A percentile compares a stretch with the other conserved stretches of the same genome.
Conservation (phyloP, 1,140 invertebrate species). For the Aphelenchoides fujianensis region DNA sequence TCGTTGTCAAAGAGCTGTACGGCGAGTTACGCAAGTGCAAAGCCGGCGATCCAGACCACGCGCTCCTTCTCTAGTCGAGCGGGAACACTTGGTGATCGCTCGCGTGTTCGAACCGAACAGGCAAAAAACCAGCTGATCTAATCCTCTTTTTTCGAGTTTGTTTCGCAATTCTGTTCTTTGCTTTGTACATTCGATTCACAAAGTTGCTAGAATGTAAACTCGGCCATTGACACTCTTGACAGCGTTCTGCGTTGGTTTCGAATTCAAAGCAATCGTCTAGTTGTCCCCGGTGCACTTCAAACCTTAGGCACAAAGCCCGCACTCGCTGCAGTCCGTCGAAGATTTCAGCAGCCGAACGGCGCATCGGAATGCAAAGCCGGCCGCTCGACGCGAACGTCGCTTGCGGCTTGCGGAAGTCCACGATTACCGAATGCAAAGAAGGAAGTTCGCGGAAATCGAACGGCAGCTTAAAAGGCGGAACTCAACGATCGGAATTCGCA, state of each 20-base stretch:
- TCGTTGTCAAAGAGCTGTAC: slow-evolving; percentile 14
- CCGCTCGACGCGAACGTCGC: too few species aligned
- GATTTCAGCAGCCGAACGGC: too few species aligned
- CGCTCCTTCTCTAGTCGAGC: background rate
- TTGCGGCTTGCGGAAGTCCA: background rate
- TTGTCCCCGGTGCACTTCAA: too few species aligned
- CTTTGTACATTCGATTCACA: background rate
- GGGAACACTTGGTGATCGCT: background rate
- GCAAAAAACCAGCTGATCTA: background rate
- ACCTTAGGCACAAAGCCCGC: too few species aligned
- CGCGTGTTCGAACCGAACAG: background rate
- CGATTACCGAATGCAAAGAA: background rate
- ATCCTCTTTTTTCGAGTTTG: background rate
- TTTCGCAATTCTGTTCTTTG: background rate
- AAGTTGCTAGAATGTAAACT: background rate
- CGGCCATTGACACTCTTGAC: background rate
- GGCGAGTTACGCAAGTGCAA: background rate
- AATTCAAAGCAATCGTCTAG: too few species aligned
- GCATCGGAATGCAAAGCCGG: too few species aligned
- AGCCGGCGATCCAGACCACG: slow-evolving; percentile 7
- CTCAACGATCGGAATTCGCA: background rate
- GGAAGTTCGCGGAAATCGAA: background rate
- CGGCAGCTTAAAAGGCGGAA: background rate
- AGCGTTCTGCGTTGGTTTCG: too few species aligned
- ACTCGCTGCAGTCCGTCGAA: too few species aligned